Percentiles rank a stretch among this genome's conserved stretches.
phyloP scores from a whole-genome alignment of 2,113 vertebrate genomes.

The Macquaria australasica region DNA sequence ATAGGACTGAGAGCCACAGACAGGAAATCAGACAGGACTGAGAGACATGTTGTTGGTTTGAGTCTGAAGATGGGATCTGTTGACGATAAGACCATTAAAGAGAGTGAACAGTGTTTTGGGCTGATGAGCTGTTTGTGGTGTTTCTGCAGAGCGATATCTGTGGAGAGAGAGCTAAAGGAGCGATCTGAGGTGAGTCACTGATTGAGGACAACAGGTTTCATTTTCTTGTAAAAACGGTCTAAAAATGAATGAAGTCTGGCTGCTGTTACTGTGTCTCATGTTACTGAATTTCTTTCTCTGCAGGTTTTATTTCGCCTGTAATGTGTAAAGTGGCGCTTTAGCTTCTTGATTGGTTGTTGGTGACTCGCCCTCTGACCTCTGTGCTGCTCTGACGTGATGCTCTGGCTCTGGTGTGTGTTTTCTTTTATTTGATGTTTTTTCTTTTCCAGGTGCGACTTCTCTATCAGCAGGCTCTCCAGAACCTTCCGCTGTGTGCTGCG shows the following conservation, averaged over 20 bases:
- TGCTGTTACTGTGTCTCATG: not conserved
- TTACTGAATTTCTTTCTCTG: conserved; percentile 25
- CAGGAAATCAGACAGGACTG: too few species aligned
- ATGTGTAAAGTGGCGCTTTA: conserved; percentile 27
- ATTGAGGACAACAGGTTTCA: not conserved
- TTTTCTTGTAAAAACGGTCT: not conserved
- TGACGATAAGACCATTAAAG: too few species aligned
- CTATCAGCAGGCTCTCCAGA: conserved; percentile 93
- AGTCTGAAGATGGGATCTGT: too few species aligned
- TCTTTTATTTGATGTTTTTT: conserved; percentile 22
- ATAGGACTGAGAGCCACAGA: too few species aligned
- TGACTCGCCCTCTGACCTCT: conserved; percentile 11
- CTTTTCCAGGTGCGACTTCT: conserved; percentile 89
- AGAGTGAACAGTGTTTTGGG: too few species aligned
- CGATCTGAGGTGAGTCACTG: conserved; percentile 91
- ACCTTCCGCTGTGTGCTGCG: conserved; percentile 94
- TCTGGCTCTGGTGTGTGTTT: conserved; percentile 24
- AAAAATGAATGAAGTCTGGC: not conserved
- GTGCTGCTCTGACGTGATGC: conserved; percentile 28
- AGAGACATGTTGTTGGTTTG: too few species aligned
- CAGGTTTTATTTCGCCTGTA: conserved; percentile 36
- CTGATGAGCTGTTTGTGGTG: conserved; percentile 61
- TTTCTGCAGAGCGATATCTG: conserved; percentile 92
- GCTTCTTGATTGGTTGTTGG: not conserved
- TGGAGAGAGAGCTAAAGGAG: conserved; percentile 91